Conservation (phyloP, 2,797 vertebrate species). For the Sylvia borin region DNA sequence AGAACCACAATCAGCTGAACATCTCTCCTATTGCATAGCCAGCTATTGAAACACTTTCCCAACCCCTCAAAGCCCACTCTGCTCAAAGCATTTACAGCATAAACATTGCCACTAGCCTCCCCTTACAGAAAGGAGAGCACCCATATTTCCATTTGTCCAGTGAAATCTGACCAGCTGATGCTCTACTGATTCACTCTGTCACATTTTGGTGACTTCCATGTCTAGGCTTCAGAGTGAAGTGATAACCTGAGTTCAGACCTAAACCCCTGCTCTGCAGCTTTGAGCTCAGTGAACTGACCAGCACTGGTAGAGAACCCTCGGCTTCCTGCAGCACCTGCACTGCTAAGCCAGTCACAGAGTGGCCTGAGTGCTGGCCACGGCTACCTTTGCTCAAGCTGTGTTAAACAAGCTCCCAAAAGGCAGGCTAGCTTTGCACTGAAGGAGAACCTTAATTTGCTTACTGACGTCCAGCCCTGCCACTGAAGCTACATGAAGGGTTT, state of each 20-base stretch:
- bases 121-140: not conserved
- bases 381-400: not conserved
- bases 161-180: not conserved
- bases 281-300: not conserved
- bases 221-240: not conserved
- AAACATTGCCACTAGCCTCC: not conserved
- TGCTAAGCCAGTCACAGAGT: not conserved
- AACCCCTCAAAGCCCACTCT: not conserved
- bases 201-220: not conserved
- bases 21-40: not conserved
- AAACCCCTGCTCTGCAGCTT: not conserved
- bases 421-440: not conserved
- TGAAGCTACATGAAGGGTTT: not conserved
- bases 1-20: not conserved
- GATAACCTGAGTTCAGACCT: not conserved
- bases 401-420: not conserved
- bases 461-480: not conserved
- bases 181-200: not conserved
- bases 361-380: not conserved
- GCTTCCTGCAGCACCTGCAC: not conserved
- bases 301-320: rapidly evolving
- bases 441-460: not conserved
- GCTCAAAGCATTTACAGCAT: not conserved
- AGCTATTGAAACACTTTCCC: not conserved
- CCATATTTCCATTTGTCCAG: not conserved